phyloP scores from a whole-genome alignment of 2,113 vertebrate species.

The Sphaerodactylus townsendi region DNA sequence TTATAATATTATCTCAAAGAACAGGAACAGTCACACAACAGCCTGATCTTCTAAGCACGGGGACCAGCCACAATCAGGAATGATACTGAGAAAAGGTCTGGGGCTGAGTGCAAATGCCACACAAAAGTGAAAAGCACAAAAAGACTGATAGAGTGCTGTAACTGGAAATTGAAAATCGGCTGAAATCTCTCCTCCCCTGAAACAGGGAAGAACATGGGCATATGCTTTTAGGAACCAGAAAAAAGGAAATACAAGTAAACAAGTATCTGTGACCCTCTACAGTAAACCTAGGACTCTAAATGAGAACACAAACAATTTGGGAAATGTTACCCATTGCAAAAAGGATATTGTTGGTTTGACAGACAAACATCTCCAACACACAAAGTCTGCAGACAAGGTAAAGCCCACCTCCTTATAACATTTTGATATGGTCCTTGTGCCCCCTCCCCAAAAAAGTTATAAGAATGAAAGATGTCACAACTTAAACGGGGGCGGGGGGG shows the following conservation, averaged over 20 bases:
- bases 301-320: neutral
- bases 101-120: neutral
- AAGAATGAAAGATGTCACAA: neutral
- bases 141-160: neutral
- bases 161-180: neutral
- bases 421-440: neutral
- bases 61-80: neutral
- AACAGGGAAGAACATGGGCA: too few species aligned
- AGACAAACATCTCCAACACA: neutral
- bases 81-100: neutral
- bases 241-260: too few species aligned
- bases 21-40: neutral
- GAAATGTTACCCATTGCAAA: too few species aligned
- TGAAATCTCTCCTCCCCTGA: too few species aligned
- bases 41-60: neutral
- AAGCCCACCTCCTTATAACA: neutral
- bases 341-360: neutral
- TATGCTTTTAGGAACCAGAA: too few species aligned
- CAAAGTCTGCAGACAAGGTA: too few species aligned
- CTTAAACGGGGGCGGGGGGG: too few species aligned
- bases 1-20: neutral
- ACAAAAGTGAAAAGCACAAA: neutral
- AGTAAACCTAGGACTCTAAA: neutral
- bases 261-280: neutral
- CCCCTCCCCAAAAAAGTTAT: neutral